Percentiles rank a stretch among this genome's conserved stretches.
Evolutionary conservation across 2,888 invertebrate species (phyloP).

Genomic region (Tachystola acroxantha): DNA sequence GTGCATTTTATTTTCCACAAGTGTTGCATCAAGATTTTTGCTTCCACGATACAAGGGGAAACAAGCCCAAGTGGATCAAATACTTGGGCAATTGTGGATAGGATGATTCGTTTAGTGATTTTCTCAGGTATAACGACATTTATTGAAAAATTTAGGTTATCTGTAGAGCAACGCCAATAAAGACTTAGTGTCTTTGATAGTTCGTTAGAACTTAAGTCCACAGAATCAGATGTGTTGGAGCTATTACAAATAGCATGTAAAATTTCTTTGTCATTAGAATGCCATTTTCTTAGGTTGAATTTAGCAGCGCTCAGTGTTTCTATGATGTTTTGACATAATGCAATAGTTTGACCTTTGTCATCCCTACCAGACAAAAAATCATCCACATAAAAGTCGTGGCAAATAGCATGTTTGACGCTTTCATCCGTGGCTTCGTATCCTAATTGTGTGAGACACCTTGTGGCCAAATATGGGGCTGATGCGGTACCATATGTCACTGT

Average conservation of each 20-base stretch:
- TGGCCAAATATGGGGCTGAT: slow-evolving; percentile 18
- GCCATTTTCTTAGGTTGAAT: slow-evolving; percentile 26
- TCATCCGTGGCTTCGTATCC: slow-evolving; percentile 16
- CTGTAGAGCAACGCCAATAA: too few species aligned
- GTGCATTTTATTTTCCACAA: too few species aligned
- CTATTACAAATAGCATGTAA: slow-evolving; percentile 14
- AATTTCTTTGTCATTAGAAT: slow-evolving; percentile 17
- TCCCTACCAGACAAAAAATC: slow-evolving; percentile 19
- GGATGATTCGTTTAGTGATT: slow-evolving; percentile 19
- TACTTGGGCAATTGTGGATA: slow-evolving; percentile 20
- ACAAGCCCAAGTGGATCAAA: slow-evolving; percentile 27
- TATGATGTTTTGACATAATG: slow-evolving; percentile 18
- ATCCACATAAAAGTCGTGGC: slow-evolving; percentile 17
- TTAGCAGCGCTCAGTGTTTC: slow-evolving; percentile 18
- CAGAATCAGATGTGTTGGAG: slow-evolving; percentile 15
- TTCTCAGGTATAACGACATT: neutral
- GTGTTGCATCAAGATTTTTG: too few species aligned
- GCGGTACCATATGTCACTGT: slow-evolving; percentile 21
- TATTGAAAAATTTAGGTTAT: slow-evolving; percentile 11
- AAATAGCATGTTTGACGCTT: slow-evolving; percentile 8
- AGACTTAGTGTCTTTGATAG: slow-evolving; percentile 16
- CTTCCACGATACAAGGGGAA: too few species aligned
- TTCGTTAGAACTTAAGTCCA: slow-evolving; percentile 22
- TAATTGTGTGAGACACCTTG: slow-evolving; percentile 13
- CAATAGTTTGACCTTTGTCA: slow-evolving; percentile 15